These are phyloP conservation scores for Halcyon chelicuti DNA, from an alignment of 2,797 vertebrate species.

Conservation along the genomic window DNA sequence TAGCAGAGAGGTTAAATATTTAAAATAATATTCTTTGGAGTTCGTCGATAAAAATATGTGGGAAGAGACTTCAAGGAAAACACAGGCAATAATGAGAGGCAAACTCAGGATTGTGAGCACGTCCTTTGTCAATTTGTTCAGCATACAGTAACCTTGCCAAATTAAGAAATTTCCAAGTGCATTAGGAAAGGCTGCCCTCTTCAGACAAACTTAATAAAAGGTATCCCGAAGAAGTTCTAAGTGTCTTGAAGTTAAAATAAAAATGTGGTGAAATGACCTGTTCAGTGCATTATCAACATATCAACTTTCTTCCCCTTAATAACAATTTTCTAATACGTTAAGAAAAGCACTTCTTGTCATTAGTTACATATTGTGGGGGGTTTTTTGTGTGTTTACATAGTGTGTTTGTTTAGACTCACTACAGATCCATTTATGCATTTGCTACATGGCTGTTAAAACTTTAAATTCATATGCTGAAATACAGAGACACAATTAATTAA, in stretches of 20 bases:
- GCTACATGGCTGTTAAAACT: background rate
- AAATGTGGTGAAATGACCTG: background rate
- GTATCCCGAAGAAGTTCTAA: background rate
- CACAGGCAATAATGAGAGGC: background rate
- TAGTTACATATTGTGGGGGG: constrained; percentile 16
- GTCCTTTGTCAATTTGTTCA: constrained; percentile 31
- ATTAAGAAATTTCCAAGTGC: constrained; percentile 50
- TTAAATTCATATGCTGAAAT: constrained; percentile 20
- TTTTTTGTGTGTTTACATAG: no score
- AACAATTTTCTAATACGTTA: background rate
- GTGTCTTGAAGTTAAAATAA: background rate
- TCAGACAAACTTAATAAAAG: constrained; percentile 73
- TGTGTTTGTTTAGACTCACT: background rate
- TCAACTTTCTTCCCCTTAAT: background rate
- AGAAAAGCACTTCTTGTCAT: background rate
- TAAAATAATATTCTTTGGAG: background rate
- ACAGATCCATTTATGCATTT: background rate
- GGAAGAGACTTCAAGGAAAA: constrained; percentile 1
- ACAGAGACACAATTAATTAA: constrained; percentile 63
- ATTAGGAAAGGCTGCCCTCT: constrained; percentile 83
- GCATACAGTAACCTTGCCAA: background rate
- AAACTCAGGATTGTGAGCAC: background rate
- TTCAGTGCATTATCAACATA: background rate
- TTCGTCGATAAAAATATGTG: background rate
- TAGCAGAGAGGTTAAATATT: background rate